These are phyloP conservation scores for Emydoidea blandingii DNA, from an alignment of 2,797 vertebrate genomes.

Conservation along the genomic window DNA sequence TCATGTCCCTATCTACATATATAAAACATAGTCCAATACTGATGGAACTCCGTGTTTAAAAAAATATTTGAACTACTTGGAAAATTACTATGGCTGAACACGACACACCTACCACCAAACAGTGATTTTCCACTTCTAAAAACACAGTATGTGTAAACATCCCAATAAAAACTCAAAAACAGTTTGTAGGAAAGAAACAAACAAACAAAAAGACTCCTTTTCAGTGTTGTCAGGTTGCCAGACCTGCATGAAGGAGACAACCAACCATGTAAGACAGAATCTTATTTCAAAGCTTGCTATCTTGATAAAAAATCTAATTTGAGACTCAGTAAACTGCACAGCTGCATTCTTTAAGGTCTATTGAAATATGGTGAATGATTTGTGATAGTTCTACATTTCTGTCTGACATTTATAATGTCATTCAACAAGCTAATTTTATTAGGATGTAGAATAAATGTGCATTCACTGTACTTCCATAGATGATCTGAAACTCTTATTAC, in stretches of 20 bases:
- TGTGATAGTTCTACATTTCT: constrained; percentile 1
- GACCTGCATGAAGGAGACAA: constrained; percentile 12
- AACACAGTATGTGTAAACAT: background rate
- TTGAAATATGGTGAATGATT: constrained; percentile 1
- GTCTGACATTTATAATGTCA: constrained; percentile 20
- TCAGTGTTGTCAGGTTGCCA: background rate
- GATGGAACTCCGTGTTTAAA: background rate
- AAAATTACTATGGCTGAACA: background rate
- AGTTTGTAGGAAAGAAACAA: background rate
- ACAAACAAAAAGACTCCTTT: background rate
- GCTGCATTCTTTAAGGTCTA: background rate
- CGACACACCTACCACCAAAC: background rate
- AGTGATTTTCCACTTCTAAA: background rate
- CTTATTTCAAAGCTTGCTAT: background rate
- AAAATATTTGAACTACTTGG: background rate
- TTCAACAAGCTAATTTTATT: constrained; percentile 19
- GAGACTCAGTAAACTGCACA: background rate
- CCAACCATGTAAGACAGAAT: constrained; percentile 3
- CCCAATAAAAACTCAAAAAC: background rate
- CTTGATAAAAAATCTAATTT: background rate
- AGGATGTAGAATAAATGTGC: background rate
- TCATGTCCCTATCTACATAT: background rate
- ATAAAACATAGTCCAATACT: background rate
- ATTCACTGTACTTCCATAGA: background rate
- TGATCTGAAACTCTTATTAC: background rate